Evolutionary conservation across 1,140 invertebrate species (phyloP).

Genomic region (Palaemon carinicauda): DNA sequence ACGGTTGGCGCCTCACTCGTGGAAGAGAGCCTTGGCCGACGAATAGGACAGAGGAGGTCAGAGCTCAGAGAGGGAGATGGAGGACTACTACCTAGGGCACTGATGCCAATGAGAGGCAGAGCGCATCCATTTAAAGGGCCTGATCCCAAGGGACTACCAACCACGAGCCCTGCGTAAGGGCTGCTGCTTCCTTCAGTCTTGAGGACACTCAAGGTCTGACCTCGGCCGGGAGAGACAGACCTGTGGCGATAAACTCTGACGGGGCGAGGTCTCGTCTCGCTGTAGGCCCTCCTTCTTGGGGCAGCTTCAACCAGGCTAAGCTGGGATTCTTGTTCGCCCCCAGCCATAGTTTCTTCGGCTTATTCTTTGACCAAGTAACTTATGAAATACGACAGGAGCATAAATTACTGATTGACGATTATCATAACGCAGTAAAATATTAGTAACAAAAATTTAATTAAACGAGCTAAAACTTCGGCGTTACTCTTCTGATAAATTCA

Average conservation of each 20-base stretch:
- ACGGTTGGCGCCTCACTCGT: conserved; percentile 40
- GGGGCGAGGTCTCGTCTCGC: background rate
- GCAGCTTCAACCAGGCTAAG: background rate
- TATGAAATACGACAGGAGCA: too few species aligned
- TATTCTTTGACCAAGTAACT: too few species aligned
- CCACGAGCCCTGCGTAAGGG: conserved; percentile 27
- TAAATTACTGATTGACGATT: too few species aligned
- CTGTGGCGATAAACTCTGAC: conserved; percentile 3
- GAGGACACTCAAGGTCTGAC: background rate
- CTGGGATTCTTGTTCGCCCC: background rate
- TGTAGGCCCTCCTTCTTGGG: conserved; percentile 32
- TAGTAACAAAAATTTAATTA: too few species aligned
- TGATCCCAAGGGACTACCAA: conserved; percentile 37
- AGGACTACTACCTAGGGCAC: background rate
- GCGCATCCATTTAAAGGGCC: conserved; percentile 37
- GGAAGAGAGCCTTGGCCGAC: conserved; percentile 33
- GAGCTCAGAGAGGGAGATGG: background rate
- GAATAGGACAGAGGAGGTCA: background rate
- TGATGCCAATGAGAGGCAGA: conserved; percentile 21
- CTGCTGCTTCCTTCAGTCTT: background rate
- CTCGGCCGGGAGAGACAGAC: conserved; percentile 2
- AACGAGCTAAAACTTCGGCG: too few species aligned
- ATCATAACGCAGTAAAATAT: too few species aligned
- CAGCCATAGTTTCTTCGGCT: background rate
- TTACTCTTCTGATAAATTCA: too few species aligned